Evolutionary conservation across 2,888 invertebrate species (phyloP).

Genomic region (Diadegma fenestrale): DNA sequence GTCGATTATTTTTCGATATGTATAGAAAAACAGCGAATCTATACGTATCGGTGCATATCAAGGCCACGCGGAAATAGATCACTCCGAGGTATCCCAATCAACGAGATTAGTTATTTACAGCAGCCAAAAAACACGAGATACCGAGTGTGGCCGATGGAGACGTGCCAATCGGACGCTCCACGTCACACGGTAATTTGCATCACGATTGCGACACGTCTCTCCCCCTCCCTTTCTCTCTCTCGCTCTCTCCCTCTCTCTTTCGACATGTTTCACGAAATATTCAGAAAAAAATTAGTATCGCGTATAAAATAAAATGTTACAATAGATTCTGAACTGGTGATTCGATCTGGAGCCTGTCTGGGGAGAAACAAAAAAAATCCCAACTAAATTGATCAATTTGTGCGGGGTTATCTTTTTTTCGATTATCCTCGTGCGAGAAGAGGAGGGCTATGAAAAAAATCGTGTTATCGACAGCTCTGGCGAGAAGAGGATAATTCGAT

Average conservation of each 20-base stretch:
- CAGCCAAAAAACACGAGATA: conserved; percentile 20
- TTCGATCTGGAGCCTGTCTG: background rate
- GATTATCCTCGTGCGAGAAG: background rate
- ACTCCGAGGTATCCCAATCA: conserved; percentile 47
- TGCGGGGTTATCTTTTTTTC: conserved; percentile 37
- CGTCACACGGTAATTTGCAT: conserved; percentile 63
- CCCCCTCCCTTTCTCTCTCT: conserved; percentile 3
- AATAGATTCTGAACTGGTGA: background rate
- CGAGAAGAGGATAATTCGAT: conserved; percentile 58
- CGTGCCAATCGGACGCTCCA: conserved; percentile 62
- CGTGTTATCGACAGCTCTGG: conserved; percentile 57
- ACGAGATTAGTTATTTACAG: conserved; percentile 50
- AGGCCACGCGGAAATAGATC: background rate
- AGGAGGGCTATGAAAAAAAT: conserved; percentile 37
- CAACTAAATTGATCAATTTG: conserved; percentile 42
- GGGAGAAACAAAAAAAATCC: conserved; percentile 10
- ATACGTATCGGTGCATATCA: conserved; percentile 1
- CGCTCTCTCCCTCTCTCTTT: background rate
- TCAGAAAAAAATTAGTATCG: conserved; percentile 11
- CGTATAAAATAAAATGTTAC: background rate
- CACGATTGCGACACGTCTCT: conserved; percentile 42
- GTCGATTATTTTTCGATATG: background rate
- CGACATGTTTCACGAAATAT: background rate
- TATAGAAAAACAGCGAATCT: background rate
- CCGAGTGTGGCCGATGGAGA: conserved; percentile 23